Percentiles rank a stretch among this genome's conserved stretches.
phyloP scores from a whole-genome alignment of 2,888 invertebrate species.

The Elmis aenea region DNA sequence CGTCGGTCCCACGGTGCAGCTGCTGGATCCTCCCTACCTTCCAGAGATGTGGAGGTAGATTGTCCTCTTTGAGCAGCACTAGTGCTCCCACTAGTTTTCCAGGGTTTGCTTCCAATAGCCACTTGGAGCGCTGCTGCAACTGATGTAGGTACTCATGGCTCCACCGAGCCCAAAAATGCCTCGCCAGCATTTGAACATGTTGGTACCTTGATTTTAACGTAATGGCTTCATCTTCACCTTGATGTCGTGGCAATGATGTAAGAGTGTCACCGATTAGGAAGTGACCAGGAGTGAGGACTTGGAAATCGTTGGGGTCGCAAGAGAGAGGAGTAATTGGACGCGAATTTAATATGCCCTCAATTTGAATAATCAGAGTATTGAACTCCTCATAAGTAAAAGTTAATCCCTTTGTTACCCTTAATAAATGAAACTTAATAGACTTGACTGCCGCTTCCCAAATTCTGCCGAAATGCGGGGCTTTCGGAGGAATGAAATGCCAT shows the following conservation, averaged over 20 bases:
- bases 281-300: slow-evolving; percentile 28
- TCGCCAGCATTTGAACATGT: too few species aligned
- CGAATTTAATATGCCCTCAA: slow-evolving; percentile 23
- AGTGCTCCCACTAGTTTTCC: neutral
- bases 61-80: neutral
- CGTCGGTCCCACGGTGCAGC: neutral
- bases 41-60: neutral
- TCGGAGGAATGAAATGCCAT: slow-evolving; percentile 14
- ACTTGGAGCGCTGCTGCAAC: too few species aligned
- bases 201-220: too few species aligned
- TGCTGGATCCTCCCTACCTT: neutral
- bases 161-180: too few species aligned
- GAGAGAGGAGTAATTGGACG: slow-evolving; percentile 20
- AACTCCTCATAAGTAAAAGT: slow-evolving; percentile 22
- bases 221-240: too few species aligned
- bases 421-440: slow-evolving; percentile 22
- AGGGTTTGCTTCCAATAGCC: too few species aligned
- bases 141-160: too few species aligned
- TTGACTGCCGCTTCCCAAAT: slow-evolving; percentile 26
- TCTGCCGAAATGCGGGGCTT: too few species aligned
- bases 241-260: too few species aligned
- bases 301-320: slow-evolving; percentile 17
- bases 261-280: slow-evolving; percentile 26
- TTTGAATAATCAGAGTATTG: slow-evolving; percentile 18
- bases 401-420: slow-evolving; percentile 10